Evolutionary conservation across 2,888 invertebrate species (phyloP).

Genomic region (Serrognathus titanus): DNA sequence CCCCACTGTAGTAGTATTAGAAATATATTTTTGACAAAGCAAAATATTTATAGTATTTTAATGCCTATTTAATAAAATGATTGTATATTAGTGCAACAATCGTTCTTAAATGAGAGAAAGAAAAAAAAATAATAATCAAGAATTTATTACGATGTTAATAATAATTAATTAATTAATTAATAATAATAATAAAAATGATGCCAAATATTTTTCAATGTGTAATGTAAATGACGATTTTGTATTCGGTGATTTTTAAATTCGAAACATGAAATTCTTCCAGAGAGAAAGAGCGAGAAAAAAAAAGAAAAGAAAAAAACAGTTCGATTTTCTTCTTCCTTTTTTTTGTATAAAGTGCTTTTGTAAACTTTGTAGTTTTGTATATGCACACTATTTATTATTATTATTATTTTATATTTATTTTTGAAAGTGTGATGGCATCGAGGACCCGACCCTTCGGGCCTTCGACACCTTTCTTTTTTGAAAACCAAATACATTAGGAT

Average conservation of each 20-base stretch:
- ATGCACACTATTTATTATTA: constrained; percentile 15
- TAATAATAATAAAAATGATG: constrained; percentile 36
- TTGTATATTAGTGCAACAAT: constrained; percentile 38
- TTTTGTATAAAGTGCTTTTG: constrained; percentile 16
- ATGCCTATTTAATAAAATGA: constrained; percentile 40
- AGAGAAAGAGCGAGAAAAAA: too few relatives aligned
- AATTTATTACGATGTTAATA: constrained; percentile 42
- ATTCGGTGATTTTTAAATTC: constrained; percentile 9
- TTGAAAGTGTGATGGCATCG: neutral
- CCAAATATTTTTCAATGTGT: constrained; percentile 42
- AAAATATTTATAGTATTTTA: constrained; percentile 45
- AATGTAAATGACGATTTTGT: constrained; percentile 17
- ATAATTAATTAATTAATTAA: constrained; percentile 18
- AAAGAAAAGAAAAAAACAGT: neutral
- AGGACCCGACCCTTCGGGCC: too few relatives aligned
- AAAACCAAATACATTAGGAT: constrained; percentile 23
- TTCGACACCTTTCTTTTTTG: neutral
- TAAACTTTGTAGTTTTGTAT: constrained; percentile 17
- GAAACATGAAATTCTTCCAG: constrained; percentile 13
- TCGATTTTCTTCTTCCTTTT: neutral
- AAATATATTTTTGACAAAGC: constrained; percentile 47
- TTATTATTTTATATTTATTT: constrained; percentile 14
- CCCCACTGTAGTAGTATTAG: constrained; percentile 35
- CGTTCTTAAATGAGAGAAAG: constrained; percentile 21
- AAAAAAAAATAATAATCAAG: constrained; percentile 25